phyloP scores from a whole-genome alignment of 2,113 vertebrate genomes.

The Castor canadensis region DNA sequence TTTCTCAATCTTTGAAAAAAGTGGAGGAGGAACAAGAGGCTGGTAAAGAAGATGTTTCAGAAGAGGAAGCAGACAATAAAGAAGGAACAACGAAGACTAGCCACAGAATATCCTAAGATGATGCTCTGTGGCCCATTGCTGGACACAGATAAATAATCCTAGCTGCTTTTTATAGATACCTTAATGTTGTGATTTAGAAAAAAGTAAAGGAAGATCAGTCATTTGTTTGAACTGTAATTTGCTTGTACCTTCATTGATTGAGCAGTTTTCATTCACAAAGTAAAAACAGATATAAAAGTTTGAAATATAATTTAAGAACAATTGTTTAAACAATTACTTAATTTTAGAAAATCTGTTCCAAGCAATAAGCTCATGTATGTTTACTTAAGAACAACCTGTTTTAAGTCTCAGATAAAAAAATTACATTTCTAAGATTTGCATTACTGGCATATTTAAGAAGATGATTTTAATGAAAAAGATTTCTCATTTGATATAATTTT shows the following conservation, averaged over 20 bases:
- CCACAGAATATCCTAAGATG: conserved; percentile 66
- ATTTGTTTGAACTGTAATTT: conserved; percentile 65
- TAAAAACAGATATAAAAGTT: conserved; percentile 55
- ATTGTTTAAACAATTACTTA: conserved; percentile 49
- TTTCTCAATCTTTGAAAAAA: conserved; percentile 85
- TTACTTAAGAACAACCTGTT: too few species aligned
- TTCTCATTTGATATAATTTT: conserved; percentile 69
- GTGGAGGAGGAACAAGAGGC: conserved; percentile 88
- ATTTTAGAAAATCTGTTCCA: conserved; percentile 68
- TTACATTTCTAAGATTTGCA: conserved; percentile 53
- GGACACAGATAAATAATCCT: conserved; percentile 67
- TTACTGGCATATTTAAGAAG: conserved; percentile 58
- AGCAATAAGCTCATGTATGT: conserved; percentile 65
- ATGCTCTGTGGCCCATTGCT: conserved; percentile 65
- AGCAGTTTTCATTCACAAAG: conserved; percentile 51
- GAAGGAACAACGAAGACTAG: conserved; percentile 66
- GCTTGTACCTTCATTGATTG: conserved; percentile 47
- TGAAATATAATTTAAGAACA: conserved; percentile 32
- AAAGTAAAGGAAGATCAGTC: conserved; percentile 45
- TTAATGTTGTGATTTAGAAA: conserved; percentile 45
- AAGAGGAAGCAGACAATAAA: conserved; percentile 81
- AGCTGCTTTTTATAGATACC: conserved; percentile 43
- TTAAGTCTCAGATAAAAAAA: conserved; percentile 53
- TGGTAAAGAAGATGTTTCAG: conserved; percentile 82
- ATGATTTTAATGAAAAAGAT: conserved; percentile 66